These are phyloP conservation scores for Glossophaga mutica DNA, from an alignment of 2,797 vertebrate genomes.

Conservation along the genomic window DNA sequence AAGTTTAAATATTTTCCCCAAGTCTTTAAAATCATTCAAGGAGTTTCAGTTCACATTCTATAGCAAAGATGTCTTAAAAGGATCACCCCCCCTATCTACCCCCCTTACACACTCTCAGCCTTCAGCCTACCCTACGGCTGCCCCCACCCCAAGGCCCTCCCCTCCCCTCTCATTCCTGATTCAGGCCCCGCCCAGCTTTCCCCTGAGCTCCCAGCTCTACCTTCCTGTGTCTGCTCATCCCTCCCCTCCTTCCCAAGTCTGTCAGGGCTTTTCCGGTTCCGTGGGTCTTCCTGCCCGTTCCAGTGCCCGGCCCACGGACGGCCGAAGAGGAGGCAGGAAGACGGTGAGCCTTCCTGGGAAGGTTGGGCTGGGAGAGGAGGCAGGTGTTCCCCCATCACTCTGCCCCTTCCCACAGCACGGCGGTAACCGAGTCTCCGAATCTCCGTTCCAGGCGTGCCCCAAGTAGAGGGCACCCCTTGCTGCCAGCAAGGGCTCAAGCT, in stretches of 20 bases:
- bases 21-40: neutral
- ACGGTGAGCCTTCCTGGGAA: neutral
- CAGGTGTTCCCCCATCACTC: rapidly evolving
- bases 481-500: neutral
- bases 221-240: neutral
- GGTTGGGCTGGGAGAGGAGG: rapidly evolving
- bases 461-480: neutral
- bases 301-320: rapidly evolving
- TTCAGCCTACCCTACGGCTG: too few relatives aligned
- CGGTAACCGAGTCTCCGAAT: too few relatives aligned
- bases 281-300: rapidly evolving
- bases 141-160: too few relatives aligned
- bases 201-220: neutral
- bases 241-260: neutral
- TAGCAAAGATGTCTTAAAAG: neutral
- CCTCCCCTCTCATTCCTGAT: too few relatives aligned
- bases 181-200: too few relatives aligned
- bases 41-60: rapidly evolving
- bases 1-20: neutral
- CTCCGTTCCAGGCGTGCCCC: neutral
- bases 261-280: neutral
- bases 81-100: rapidly evolving
- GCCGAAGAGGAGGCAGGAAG: rapidly evolving
- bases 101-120: neutral
- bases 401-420: rapidly evolving